phyloP scores from a whole-genome alignment of 37 sponge, comb jelly and placozoan genomes.

The Sycon ciliatum region DNA sequence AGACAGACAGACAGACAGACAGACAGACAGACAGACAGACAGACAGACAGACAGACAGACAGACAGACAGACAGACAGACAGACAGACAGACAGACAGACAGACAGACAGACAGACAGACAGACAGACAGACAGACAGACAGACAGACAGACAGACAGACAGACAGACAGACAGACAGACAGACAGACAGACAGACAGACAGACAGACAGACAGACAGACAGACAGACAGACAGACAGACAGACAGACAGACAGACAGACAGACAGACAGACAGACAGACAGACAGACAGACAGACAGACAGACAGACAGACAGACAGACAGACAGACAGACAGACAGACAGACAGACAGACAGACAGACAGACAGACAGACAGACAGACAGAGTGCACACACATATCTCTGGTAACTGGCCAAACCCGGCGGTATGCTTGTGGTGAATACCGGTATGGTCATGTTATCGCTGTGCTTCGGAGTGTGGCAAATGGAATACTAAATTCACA shows the following conservation, averaged over 20 bases:
- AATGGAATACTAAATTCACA: too few species aligned
- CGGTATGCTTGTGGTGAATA: too few species aligned
- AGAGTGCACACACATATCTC: too few species aligned
- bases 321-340: slow-evolving; percentile 5
- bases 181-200: slow-evolving; percentile 5
- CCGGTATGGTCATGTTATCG: too few species aligned
- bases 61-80: slow-evolving; percentile 5
- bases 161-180: slow-evolving; percentile 5
- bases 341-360: slow-evolving; percentile 5
- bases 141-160: slow-evolving; percentile 5
- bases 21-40: slow-evolving; percentile 5
- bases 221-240: slow-evolving; percentile 5
- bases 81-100: slow-evolving; percentile 5
- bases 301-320: slow-evolving; percentile 5
- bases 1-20: slow-evolving; percentile 5
- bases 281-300: slow-evolving; percentile 5
- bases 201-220: slow-evolving; percentile 5
- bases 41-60: slow-evolving; percentile 5
- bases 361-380: slow-evolving; percentile 5
- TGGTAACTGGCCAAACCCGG: too few species aligned
- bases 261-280: slow-evolving; percentile 5
- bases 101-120: slow-evolving; percentile 5
- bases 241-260: slow-evolving; percentile 5
- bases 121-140: slow-evolving; percentile 5
- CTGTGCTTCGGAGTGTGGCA: too few species aligned